Conservation (phyloP, 2,888 invertebrate genomes). For the Philonicus albiceps region DNA sequence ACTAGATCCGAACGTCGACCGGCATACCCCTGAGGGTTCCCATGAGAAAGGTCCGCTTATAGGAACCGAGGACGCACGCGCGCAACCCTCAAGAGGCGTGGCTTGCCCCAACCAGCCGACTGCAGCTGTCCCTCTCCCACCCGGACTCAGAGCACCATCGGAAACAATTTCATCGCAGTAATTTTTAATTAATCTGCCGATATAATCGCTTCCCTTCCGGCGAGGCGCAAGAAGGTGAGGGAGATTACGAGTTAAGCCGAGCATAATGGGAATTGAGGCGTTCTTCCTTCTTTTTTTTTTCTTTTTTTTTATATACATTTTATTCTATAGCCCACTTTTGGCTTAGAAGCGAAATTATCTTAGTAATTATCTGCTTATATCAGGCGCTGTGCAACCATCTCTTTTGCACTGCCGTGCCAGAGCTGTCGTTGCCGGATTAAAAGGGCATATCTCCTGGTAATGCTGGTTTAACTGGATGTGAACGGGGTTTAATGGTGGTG, state of each 20-base stretch:
- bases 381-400: not conserved
- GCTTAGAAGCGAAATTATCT: constrained; percentile 22
- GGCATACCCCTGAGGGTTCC: not conserved
- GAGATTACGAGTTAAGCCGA: constrained; percentile 30
- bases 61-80: not conserved
- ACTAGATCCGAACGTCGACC: not conserved
- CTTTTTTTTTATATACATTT: too few relatives aligned
- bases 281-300: not conserved
- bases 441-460: constrained; percentile 28
- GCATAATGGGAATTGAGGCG: constrained; percentile 22
- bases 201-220: constrained; percentile 31
- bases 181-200: constrained; percentile 37
- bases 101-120: not conserved
- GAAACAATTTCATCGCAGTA: constrained; percentile 2
- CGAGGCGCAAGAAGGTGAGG: not conserved
- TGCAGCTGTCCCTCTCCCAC: not conserved
- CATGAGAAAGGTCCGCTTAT: not conserved
- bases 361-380: constrained; percentile 31
- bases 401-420: not conserved
- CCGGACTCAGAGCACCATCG: not conserved
- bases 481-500: constrained; percentile 27
- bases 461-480: constrained; percentile 33
- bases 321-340: not conserved
- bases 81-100: not conserved
- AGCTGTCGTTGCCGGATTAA: not conserved